phyloP scores from a whole-genome alignment of 92 coral and sea anemone species.

The Zoanthus gigantus region DNA sequence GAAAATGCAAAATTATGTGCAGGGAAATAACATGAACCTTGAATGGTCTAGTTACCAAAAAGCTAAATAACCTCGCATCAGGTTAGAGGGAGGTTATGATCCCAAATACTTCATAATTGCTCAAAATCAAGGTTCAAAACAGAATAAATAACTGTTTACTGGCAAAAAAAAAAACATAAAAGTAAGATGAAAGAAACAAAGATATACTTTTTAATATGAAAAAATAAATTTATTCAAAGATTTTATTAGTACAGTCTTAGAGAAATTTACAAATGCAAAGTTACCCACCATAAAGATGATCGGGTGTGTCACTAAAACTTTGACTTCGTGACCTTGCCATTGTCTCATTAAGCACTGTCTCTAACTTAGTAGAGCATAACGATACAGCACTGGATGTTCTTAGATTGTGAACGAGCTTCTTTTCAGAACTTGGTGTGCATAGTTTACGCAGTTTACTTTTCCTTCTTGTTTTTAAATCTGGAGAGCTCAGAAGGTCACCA shows the following conservation, averaged over 20 bases:
- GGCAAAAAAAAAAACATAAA: too few relatives aligned
- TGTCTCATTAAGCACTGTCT: constrained; percentile 10
- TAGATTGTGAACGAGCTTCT: neutral
- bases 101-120: too few relatives aligned
- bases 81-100: too few relatives aligned
- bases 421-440: neutral
- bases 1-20: too few relatives aligned
- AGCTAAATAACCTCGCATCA: too few relatives aligned
- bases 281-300: constrained; percentile 41
- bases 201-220: neutral
- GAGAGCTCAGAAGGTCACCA: constrained; percentile 10
- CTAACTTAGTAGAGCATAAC: neutral
- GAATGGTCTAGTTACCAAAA: too few relatives aligned
- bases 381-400: neutral
- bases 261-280: neutral
- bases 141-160: too few relatives aligned
- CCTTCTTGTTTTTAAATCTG: neutral
- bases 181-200: neutral
- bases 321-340: constrained; percentile 42
- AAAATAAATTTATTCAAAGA: neutral
- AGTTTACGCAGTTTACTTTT: neutral
- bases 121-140: too few relatives aligned
- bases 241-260: neutral
- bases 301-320: constrained; percentile 33
- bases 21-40: too few relatives aligned